Percentiles rank a stretch among this genome's conserved stretches.
Evolutionary conservation across 1,140 invertebrate genomes (phyloP).

Genomic region (Camponotus floridanus): DNA sequence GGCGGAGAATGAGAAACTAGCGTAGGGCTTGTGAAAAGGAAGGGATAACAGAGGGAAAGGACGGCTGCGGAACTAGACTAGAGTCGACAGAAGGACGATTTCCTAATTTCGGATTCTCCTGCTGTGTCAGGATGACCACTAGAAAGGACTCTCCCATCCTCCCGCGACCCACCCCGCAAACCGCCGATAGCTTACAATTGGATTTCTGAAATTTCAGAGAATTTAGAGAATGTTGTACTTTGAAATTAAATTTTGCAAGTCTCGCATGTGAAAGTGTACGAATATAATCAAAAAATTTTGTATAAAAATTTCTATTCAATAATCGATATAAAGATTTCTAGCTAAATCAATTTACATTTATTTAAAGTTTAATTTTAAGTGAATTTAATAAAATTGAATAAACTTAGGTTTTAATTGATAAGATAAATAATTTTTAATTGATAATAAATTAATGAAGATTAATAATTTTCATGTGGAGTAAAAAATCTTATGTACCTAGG

Average conservation of each 20-base stretch:
- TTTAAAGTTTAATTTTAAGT: too few species aligned
- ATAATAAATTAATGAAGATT: neutral
- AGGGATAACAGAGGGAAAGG: neutral
- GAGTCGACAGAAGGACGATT: slow-evolving; percentile 21
- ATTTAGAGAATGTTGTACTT: neutral
- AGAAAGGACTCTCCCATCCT: neutral
- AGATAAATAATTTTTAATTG: neutral
- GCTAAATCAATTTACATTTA: too few species aligned
- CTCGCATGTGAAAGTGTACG: neutral
- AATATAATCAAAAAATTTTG: too few species aligned
- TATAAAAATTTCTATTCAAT: too few species aligned
- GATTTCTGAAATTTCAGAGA: slow-evolving; percentile 25
- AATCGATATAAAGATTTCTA: too few species aligned
- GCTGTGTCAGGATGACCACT: slow-evolving; percentile 24
- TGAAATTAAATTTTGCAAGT: neutral
- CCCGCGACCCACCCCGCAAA: neutral
- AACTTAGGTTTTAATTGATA: too few species aligned
- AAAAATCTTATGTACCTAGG: neutral
- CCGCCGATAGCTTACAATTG: neutral
- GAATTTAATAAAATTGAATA: too few species aligned
- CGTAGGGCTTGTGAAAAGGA: neutral
- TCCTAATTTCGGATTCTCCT: slow-evolving; percentile 49
- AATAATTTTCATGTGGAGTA: too few species aligned
- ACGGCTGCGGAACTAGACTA: neutral
- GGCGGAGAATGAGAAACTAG: slow-evolving; percentile 41